Evolutionary conservation across 2,113 vertebrate genomes (phyloP), one percentile per base, ranked within the genome.

Genomic region (Corythaeola cristata): DNA sequence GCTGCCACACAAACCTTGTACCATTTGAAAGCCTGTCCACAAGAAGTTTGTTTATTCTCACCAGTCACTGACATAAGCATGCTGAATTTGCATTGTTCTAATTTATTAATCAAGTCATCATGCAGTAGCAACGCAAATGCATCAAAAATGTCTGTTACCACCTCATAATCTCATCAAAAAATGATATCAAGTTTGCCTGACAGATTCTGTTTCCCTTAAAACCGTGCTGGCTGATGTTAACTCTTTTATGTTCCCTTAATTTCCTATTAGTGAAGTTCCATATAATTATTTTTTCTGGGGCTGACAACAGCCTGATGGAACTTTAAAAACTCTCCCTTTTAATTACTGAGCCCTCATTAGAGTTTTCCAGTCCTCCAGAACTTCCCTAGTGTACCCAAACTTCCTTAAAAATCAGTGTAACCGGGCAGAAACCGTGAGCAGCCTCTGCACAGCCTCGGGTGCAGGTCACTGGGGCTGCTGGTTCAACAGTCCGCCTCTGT

Each of bases 71-170:
- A 77, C 83, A 86, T 5, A 7, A 68, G 24, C 60, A 11, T 5
- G 23, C 53, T 90, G 71, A 78, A 56, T 79, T 69, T 39, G 30
- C 35, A 44, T 90, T 90, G 74, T 85, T 88, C 63, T 53, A 1
- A 35, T 90, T 89, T 63, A 84, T 94, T 45, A 15, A 91, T 69
- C 78, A 83, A 76, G 73, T 90, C 92, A 64, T 63, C 90, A 3
- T 9, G 47, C 56, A 28, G 44, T 23, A 56, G 69, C 32, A 76
- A 62, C 76, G 82, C 22, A 41, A 94, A 52, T 5, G 35, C 41
- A 47, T 47, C 66, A 39, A 52, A 53, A 35, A 74, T 20, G 60
- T n/a, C 60, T 82, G 21, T 67, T 84, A 41, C 35, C 72, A 82
- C 56, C 78, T 89, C 73, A 16, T 26, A 67, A 88, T 28, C 67